Evolutionary conservation across 1,140 invertebrate species (phyloP), one percentile per base, ranked within the genome.

Genomic region (Hermetia illucens): DNA sequence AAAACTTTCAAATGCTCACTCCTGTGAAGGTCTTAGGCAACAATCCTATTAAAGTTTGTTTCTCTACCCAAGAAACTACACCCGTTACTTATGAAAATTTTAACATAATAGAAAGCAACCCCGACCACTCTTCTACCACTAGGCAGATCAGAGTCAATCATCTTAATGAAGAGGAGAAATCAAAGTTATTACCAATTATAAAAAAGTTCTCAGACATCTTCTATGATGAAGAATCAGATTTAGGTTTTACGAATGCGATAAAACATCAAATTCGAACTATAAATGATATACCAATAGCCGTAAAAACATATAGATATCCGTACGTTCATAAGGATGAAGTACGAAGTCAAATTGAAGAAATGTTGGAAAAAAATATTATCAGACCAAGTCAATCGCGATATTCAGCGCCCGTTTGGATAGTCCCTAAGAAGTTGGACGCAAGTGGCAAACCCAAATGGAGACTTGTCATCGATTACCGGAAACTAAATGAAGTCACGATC

Each of bases 401-500:
- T 12, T 22, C 4, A n/a, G 12, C 17, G 12, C 34, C 25, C 9
- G n/a, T 38, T n/a, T 38, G 36, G 36, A 38, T 38, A n/a, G 22
- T 38, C 9, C 36, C 36, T 8, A 38, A 38, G 18, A 27, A 38
- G 30, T 10, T 55, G 61, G 25, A 49, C 53, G 16, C 9, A 15
- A 15, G 8, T 13, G 18, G 24, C 12, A 27, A 24, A n/a, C 21
- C 16, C 27, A 24, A 15, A 27, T 27, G 36, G 25, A 12, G 15
- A 15, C 13, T 27, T 10, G 25, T 38, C 9, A 30, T 38, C 8
- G 36, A 38, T 29, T 38, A 41, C 24, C 21, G 50, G 21, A 38
- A 27, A 17, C 25, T 38, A 13, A 27, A 38, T 18, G 21, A 27
- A 36, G 15, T 44, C 12, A 52, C 52, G 3, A 36, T 49, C 2